These are phyloP conservation scores for Strix aluco DNA, from an alignment of 2,113 vertebrate genomes.

Conservation along the genomic window DNA sequence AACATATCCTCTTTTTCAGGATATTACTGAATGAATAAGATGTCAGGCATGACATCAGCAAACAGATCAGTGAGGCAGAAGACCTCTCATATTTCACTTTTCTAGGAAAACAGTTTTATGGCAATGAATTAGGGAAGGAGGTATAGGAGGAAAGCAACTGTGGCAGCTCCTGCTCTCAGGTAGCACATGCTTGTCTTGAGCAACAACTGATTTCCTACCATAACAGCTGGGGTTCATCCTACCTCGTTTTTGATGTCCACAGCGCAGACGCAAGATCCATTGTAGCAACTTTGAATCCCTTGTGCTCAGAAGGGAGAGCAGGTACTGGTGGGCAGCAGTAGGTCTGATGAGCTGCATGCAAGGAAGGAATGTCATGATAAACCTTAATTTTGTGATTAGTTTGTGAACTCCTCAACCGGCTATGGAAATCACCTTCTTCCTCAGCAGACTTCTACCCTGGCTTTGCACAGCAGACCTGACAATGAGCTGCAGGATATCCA, in stretches of 20 bases:
- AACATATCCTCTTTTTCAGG: background rate
- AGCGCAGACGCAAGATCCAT: accelerated
- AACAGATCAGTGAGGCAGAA: background rate
- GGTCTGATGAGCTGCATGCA: background rate
- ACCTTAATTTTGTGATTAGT: background rate
- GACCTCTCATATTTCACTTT: background rate
- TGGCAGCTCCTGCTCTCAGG: background rate
- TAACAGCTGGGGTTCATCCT: accelerated
- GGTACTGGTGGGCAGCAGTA: background rate
- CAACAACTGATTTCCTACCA: background rate
- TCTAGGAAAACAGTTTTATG: background rate
- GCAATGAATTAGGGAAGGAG: background rate
- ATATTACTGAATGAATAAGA: background rate
- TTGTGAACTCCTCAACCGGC: background rate
- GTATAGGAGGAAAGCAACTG: background rate
- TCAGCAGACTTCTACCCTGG: background rate
- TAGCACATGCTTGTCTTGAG: background rate
- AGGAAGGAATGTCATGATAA: background rate
- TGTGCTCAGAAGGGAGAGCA: background rate
- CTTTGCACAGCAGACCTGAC: background rate
- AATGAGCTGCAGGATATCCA: accelerated
- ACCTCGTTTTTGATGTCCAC: background rate
- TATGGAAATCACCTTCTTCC: background rate
- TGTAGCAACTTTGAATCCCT: accelerated
- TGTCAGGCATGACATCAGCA: background rate